Conservation (phyloP, 2,113 vertebrate genomes). For the Corvus moneduloides region DNA sequence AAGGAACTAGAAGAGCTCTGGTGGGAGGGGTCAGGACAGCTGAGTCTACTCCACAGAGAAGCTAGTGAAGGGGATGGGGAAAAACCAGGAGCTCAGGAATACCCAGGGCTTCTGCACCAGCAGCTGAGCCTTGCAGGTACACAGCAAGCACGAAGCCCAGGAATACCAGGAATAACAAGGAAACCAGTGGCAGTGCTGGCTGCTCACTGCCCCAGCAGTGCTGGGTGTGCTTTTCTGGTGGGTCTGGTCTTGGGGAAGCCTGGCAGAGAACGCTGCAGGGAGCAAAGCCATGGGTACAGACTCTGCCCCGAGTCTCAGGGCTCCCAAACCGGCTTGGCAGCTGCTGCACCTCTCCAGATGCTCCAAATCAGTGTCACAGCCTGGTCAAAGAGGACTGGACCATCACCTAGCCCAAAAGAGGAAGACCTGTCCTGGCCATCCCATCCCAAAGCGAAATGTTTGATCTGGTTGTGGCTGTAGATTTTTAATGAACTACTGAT, state of each 20-base stretch:
- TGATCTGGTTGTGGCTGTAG: not conserved
- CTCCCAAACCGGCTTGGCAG: not conserved
- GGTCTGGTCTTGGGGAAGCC: not conserved
- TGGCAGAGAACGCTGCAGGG: not conserved
- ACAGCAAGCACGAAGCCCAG: not conserved
- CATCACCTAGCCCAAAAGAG: not conserved
- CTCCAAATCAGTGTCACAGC: not conserved
- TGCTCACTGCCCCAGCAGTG: not conserved
- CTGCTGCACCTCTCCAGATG: not conserved
- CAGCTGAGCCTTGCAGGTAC: not conserved
- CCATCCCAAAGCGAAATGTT: not conserved
- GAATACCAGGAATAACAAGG: not conserved
- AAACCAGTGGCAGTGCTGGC: not conserved
- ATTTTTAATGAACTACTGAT: not conserved
- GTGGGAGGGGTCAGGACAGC: not conserved
- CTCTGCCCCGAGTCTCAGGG: not conserved
- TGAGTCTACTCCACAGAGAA: not conserved
- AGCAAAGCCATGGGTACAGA: not conserved
- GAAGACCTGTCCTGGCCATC: not conserved
- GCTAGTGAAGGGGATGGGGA: not conserved
- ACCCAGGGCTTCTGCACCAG: not conserved
- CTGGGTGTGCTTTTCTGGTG: not conserved
- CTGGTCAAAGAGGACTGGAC: not conserved
- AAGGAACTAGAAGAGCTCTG: not conserved
- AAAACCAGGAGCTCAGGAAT: not conserved